Percentiles rank a stretch among this genome's conserved stretches.
Evolutionary conservation across 30 jellyfish, hydroid and myxozoan species (phyloP).

Genomic region (Nemopilema nomurai): DNA sequence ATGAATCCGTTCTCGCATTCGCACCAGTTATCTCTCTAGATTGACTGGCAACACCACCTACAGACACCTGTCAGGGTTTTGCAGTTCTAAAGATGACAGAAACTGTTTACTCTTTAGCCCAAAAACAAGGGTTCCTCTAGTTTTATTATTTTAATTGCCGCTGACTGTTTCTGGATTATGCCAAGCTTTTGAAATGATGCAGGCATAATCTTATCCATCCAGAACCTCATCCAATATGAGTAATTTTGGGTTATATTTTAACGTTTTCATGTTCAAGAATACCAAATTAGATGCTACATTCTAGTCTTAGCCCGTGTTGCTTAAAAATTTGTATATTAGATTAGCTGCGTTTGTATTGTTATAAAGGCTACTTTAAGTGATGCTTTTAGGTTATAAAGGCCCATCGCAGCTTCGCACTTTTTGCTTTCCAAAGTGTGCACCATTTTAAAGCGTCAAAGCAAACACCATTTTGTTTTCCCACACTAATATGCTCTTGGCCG

Average conservation of each 20-base stretch:
- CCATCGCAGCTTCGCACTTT: not conserved
- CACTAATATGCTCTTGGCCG: too few species aligned
- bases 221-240: too few species aligned
- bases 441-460: not conserved
- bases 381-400: not conserved
- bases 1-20: conserved; percentile 41
- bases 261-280: too few species aligned
- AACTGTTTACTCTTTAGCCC: not conserved
- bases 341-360: not conserved
- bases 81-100: not conserved
- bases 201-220: not conserved
- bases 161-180: not conserved
- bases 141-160: not conserved
- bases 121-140: not conserved
- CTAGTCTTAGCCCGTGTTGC: not conserved
- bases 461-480: not conserved
- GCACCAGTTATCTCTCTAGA: conserved; percentile 20
- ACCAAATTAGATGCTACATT: too few species aligned
- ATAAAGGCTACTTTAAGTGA: not conserved
- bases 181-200: not conserved
- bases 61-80: not conserved
- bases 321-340: not conserved
- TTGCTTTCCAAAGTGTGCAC: not conserved
- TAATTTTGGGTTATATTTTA: too few species aligned
- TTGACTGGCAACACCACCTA: not conserved